These are phyloP conservation scores for Brachypterus glaber DNA, from an alignment of 2,888 invertebrate species.

Conservation along the genomic window DNA sequence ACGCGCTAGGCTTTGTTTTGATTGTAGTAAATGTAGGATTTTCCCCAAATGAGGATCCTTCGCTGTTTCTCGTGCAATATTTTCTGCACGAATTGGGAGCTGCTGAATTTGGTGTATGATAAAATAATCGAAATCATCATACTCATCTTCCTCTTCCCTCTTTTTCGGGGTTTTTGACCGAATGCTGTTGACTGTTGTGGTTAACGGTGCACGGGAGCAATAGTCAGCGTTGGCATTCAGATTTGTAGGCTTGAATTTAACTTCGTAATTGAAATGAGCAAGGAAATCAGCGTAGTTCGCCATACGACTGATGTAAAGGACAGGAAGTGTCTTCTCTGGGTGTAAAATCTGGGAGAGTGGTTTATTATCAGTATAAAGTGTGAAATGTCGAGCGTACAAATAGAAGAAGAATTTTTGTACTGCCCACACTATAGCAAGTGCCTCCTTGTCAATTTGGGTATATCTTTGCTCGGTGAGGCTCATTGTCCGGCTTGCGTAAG, in stretches of 20 bases:
- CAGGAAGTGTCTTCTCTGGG: slow-evolving; percentile 15
- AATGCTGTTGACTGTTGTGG: no score
- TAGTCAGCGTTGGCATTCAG: no score
- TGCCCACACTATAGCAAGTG: slow-evolving; percentile 15
- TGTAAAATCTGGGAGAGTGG: slow-evolving; percentile 19
- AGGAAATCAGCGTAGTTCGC: slow-evolving; percentile 14
- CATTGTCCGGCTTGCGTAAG: no score
- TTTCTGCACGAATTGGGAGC: slow-evolving; percentile 9
- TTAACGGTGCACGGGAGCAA: no score
- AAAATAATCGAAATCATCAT: slow-evolving; percentile 11
- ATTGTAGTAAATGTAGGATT: slow-evolving; percentile 6
- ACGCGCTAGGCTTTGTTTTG: slow-evolving; percentile 7
- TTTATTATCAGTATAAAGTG: slow-evolving; percentile 18
- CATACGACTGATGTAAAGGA: slow-evolving; percentile 20
- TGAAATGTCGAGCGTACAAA: slow-evolving; percentile 17
- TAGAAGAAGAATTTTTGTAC: slow-evolving; percentile 16
- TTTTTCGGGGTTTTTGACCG: no score
- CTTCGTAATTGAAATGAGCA: slow-evolving; percentile 13
- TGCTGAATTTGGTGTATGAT: slow-evolving; percentile 9
- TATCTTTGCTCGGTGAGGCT: no score
- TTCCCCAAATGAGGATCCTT: slow-evolving; percentile 10
- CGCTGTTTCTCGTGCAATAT: slow-evolving; percentile 8
- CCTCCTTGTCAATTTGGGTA: no score
- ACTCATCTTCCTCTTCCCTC: no score
- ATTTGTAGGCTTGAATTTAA: slow-evolving; percentile 8